Base-by-base conservation (phyloP, 2,113 vertebrate genomes). In the Tetrax tetrax region DNA sequence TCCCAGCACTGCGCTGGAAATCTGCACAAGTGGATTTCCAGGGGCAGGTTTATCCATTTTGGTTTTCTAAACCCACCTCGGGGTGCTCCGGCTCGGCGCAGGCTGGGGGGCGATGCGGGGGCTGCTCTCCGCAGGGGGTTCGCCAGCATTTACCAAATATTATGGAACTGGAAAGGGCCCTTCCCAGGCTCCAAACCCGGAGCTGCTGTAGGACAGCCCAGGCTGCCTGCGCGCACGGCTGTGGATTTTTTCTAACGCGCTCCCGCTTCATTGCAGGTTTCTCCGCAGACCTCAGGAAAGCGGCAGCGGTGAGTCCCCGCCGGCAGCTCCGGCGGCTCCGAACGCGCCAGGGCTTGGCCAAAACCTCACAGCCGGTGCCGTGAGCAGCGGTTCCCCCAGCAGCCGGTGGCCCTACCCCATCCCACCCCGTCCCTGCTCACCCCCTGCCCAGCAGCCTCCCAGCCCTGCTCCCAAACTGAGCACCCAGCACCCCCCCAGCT, bases 221-320 rank as follows among this genome's bases (percentile, higher is more conserved):
- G 0, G 2, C 3, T 2, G 1, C 70, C n/a, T 1, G 23, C 3
- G 2, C 20, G 0, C 1, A 21, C 0, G 3, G 3, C 7, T 23
- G 2, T 0, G 50, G 63, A 1, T 65, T 23, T 8, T 61, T 23
- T 41, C 53, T 37, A 38, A 83, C 57, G 5, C 1, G 1, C 22
- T 82, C 35, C 80, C 3, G 2, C 45, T 89, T 37, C 6, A 1
- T 72, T 74, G n/a, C 95, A 97, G 97, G 95, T 33, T 48, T 84
- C 63, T 70, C 48, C 25, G 1, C 54, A 9, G 75, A 25, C 3
- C 45, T 27, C 11, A 1, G 14, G 75, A 90, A 37, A 45, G 86
- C 86, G 3, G 53, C 93, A 31, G 43, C 6, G 66, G 97, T 97
- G 94, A 96, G 97, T 97, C 16, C 8, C 59, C 1, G 1, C 19